phyloP scores from a whole-genome alignment of 2,113 vertebrate genomes.

The Ibidorhyncha struthersii region DNA sequence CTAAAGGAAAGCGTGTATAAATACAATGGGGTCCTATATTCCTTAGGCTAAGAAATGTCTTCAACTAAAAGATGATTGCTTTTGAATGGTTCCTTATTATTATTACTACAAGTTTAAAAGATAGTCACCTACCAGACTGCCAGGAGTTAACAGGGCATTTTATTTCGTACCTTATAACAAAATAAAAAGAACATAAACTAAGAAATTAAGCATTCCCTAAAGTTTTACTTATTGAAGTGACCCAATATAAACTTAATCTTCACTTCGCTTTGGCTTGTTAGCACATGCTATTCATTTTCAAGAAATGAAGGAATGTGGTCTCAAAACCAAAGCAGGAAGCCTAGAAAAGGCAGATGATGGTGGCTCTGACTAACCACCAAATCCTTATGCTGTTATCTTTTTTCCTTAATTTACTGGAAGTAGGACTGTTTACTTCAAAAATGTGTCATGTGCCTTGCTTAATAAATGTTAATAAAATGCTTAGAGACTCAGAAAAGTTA shows the following conservation, averaged over 20 bases:
- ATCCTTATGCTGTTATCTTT: not conserved
- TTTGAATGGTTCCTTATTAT: not conserved
- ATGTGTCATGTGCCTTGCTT: not conserved
- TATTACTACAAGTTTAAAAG: not conserved
- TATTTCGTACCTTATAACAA: not conserved
- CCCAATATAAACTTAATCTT: not conserved
- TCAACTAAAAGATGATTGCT: not conserved
- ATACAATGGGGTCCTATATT: not conserved
- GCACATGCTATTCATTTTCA: not conserved
- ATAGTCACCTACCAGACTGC: no score
- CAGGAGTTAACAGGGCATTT: not conserved
- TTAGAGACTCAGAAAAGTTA: not conserved
- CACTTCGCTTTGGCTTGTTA: not conserved
- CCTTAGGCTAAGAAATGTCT: not conserved
- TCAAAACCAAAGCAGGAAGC: not conserved
- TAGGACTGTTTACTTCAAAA: not conserved
- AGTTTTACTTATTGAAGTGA: not conserved
- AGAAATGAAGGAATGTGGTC: not conserved
- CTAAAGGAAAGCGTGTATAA: not conserved
- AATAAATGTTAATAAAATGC: conserved; percentile 31
- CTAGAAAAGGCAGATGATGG: not conserved
- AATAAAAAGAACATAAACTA: not conserved
- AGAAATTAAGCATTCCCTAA: not conserved
- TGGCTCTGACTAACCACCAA: not conserved
- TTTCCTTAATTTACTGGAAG: not conserved